phyloP scores from a whole-genome alignment of 23 tunicate species.

The Phallusia fumigata region DNA sequence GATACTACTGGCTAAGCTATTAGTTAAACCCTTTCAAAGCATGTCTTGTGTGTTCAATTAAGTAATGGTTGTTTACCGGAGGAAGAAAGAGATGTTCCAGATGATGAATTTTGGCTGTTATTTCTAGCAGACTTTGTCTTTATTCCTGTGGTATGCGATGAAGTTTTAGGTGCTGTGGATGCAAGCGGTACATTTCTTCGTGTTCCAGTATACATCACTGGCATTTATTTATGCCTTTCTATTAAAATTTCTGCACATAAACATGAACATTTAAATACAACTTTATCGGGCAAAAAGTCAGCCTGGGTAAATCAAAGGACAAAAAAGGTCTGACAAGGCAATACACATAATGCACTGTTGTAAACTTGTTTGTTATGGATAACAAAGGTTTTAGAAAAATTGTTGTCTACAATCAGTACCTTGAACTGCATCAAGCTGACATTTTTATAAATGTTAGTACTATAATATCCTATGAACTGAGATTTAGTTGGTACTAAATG shows the following conservation, averaged over 20 bases:
- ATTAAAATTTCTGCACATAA: neutral
- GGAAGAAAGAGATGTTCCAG: neutral
- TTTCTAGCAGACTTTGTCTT: neutral
- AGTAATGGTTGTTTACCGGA: neutral
- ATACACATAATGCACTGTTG: too few relatives aligned
- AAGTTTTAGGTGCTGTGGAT: too few relatives aligned
- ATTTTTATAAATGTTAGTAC: too few relatives aligned
- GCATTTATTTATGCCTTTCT: neutral
- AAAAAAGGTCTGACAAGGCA: too few relatives aligned
- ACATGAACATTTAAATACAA: neutral
- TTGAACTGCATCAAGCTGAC: too few relatives aligned
- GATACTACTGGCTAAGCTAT: neutral
- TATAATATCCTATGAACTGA: too few relatives aligned
- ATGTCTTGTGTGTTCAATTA: too few relatives aligned
- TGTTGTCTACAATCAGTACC: too few relatives aligned
- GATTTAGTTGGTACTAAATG: too few relatives aligned
- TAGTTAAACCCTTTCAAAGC: neutral
- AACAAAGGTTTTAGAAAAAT: too few relatives aligned
- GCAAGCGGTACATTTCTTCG: neutral
- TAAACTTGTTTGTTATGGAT: too few relatives aligned
- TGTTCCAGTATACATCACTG: conserved; percentile 3
- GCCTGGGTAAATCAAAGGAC: neutral
- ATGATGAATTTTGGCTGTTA: neutral
- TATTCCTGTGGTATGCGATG: too few relatives aligned
- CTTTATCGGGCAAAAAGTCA: neutral